A percentile compares a stretch with the other conserved stretches of the same genome.
Conservation (phyloP, 2,888 invertebrate genomes). For the Dryobotodes eremita region DNA sequence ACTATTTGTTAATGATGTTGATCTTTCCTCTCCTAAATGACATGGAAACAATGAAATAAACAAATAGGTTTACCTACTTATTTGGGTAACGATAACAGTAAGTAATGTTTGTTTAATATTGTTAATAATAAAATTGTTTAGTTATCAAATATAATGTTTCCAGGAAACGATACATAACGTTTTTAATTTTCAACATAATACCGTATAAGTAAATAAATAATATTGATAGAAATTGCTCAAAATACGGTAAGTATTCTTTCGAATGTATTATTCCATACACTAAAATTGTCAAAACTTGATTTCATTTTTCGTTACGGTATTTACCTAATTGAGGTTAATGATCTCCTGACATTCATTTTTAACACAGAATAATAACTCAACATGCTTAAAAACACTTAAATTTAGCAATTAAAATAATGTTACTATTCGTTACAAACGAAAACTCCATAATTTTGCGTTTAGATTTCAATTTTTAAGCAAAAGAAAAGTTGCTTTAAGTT, state of each 20-base stretch:
- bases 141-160: neutral
- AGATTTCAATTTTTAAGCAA: neutral
- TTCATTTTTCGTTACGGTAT: conserved; percentile 1
- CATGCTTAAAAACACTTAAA: neutral
- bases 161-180: no score
- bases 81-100: neutral
- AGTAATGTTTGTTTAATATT: neutral
- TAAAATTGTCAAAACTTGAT: neutral
- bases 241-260: no score
- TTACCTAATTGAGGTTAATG: conserved; percentile 35
- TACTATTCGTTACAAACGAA: neutral
- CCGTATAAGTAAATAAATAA: no score
- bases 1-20: conserved; percentile 15
- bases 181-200: no score
- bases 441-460: neutral
- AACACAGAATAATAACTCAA: neutral
- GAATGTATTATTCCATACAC: no score
- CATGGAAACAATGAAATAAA: conserved; percentile 9
- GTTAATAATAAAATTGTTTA: neutral
- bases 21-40: neutral
- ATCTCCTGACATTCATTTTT: conserved; percentile 15
- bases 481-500: conserved; percentile 17
- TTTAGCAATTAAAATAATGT: neutral
- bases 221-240: no score
- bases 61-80: neutral